Evolutionary conservation across 2,888 invertebrate genomes (phyloP), one percentile per base, ranked within the genome.

Genomic region (Melikaiella ostensackeni): DNA sequence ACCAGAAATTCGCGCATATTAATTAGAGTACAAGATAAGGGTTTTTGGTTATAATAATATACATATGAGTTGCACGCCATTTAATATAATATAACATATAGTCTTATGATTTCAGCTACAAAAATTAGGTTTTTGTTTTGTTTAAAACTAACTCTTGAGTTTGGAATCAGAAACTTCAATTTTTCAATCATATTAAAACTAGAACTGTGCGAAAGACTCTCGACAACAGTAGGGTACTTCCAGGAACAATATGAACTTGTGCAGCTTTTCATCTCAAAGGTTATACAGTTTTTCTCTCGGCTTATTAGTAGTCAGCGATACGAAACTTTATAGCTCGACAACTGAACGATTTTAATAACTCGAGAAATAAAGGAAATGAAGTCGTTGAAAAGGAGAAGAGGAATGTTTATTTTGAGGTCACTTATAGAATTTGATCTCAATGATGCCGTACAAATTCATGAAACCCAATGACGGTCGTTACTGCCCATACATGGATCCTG

Each of bases 161-260:
- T 13, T 57, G 13, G 57, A 11, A 13, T 57, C 11, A 57, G 57
- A 24, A 57, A 57, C 24, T 30, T 50, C 1, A 19, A 66, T 35
- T 70, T 30, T 33, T 30, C 46, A 46, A 30, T 33, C 50, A 50
- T 50, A 50, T 70, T 70, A 50, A 33, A 70, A 33, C 33, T 30
- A 50, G 50, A 70, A 70, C 46, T 50, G 50, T 50, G 70, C 13
- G 9, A 13, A 30, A 70, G 50, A 70, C 50, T 50, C 50, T 50
- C 50, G 7, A 70, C 30, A 70, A 50, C 19, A 70, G 42, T 30
- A 13, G n/a, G 70, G 30, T 50, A 70, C 70, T 70, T 70, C 30
- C 9, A 70, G 70, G 70, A 70, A 70, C 70, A 70, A 70, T 70
- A 70, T 70, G 70, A 50, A 70, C 70, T 70, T 70, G 70, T 70